These are phyloP conservation scores for Gorsachius magnificus DNA, from an alignment of 2,797 vertebrate species.

Conservation along the genomic window DNA sequence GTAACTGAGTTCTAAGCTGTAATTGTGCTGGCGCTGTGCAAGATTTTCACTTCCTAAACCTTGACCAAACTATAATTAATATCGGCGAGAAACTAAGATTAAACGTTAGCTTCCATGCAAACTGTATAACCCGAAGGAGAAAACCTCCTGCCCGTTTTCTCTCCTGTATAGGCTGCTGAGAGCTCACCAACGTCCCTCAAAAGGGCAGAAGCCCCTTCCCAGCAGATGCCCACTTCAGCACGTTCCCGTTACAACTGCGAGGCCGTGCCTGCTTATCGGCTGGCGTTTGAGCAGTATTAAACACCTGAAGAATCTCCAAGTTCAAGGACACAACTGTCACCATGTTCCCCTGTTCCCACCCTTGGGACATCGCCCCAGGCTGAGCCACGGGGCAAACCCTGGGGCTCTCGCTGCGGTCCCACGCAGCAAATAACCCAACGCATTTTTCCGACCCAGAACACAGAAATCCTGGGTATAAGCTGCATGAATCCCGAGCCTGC, in stretches of 20 bases:
- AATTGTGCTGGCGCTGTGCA: not conserved
- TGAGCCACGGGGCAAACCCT: not conserved
- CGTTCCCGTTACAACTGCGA: rapidly evolving
- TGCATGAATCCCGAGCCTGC: rapidly evolving
- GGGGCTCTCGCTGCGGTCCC: not conserved
- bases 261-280: not conserved
- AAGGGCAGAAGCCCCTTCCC: not conserved
- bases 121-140: not conserved
- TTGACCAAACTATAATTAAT: not conserved
- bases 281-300: not conserved
- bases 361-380: not conserved
- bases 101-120: not conserved
- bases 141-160: not conserved
- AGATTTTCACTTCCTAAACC: not conserved
- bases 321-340: not conserved
- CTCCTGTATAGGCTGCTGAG: rapidly evolving
- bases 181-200: not conserved
- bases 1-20: not conserved
- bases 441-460: too few relatives aligned
- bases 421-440: not conserved
- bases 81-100: not conserved
- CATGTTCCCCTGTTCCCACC: rapidly evolving
- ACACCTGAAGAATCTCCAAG: not conserved
- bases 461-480: not conserved
- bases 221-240: not conserved